Percentiles rank a stretch among this genome's conserved stretches.
Evolutionary conservation across 2,113 vertebrate species (phyloP).

Genomic region (Platysteira castanea): DNA sequence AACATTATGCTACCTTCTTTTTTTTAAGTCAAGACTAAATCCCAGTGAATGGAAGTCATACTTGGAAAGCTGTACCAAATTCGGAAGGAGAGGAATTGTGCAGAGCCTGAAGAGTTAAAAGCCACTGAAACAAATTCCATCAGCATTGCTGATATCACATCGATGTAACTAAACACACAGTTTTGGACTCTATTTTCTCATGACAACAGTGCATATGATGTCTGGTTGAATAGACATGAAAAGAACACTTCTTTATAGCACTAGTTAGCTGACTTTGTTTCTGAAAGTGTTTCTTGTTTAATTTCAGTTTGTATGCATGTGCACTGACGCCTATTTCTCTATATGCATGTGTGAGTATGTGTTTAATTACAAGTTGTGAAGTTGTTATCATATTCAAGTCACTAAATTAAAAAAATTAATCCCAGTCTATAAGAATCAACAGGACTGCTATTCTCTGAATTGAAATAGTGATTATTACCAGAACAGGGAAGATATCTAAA

Average conservation of each 20-base stretch:
- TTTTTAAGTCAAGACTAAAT: background rate
- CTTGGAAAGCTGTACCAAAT: background rate
- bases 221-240: background rate
- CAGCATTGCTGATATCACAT: fast-evolving
- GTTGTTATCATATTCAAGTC: conserved; percentile 44
- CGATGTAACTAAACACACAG: fast-evolving
- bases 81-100: background rate
- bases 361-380: conserved; percentile 60
- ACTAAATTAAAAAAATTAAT: conserved; percentile 28
- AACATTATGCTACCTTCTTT: background rate
- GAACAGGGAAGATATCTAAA: background rate
- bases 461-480: background rate
- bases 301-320: background rate
- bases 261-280: background rate
- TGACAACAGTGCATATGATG: background rate
- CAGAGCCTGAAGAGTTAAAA: background rate
- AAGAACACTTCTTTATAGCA: background rate
- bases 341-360: background rate
- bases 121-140: background rate
- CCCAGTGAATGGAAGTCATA: background rate
- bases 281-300: background rate
- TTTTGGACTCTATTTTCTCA: background rate
- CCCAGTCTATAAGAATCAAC: background rate
- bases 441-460: background rate
- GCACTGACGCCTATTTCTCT: background rate